Conservation (phyloP, 2,113 vertebrate genomes). For the Maccullochella peelii region DNA sequence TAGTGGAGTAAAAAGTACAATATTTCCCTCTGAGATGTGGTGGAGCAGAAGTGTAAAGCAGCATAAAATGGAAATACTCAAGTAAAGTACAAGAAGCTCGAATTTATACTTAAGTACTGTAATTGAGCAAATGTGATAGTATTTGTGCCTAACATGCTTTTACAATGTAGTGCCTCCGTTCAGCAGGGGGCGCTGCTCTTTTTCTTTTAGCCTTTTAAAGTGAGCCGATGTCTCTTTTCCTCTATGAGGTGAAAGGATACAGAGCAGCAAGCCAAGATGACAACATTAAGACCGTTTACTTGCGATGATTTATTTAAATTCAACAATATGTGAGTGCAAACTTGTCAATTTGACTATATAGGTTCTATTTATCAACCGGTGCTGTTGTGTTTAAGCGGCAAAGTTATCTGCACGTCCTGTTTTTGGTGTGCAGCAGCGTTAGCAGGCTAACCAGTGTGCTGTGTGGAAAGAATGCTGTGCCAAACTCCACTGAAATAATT, state of each 20-base stretch:
- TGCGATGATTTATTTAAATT: conserved; percentile 97
- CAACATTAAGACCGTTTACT: conserved; percentile 92
- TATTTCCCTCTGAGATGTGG: no score
- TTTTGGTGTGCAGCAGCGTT: not conserved
- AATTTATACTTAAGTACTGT: no score
- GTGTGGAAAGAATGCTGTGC: rapidly evolving
- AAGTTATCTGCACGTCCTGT: rapidly evolving
- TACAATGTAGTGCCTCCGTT: not conserved
- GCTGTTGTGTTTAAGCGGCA: not conserved
- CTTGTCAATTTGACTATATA: rapidly evolving
- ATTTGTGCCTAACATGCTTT: no score
- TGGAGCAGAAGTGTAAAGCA: no score
- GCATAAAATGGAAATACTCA: no score
- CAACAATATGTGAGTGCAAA: conserved; percentile 92
- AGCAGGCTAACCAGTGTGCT: conserved; percentile 2
- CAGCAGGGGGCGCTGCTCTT: conserved; percentile 32
- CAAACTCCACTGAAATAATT: not conserved
- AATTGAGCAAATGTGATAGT: no score
- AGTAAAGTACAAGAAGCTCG: no score
- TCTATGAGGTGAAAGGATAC: conserved; percentile 18
- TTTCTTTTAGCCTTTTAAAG: rapidly evolving
- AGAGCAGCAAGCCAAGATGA: conserved; percentile 81
- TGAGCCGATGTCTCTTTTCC: not conserved
- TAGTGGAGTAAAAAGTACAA: no score
- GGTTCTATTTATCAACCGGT: rapidly evolving